Conservation (phyloP, 2,888 invertebrate genomes). For the Oligia latruncula region DNA sequence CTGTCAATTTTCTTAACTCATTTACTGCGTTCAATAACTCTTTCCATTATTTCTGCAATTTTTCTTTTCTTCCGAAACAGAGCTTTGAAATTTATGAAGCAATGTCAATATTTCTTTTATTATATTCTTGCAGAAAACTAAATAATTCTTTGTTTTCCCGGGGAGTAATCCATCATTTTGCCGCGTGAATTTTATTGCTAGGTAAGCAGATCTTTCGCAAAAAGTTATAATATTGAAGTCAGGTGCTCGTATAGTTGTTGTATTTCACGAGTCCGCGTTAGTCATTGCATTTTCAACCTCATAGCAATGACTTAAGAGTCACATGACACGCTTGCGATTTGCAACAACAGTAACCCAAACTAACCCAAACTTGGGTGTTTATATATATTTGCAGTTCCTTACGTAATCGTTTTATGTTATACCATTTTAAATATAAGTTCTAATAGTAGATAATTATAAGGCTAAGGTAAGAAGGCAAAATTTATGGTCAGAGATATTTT, state of each 20-base stretch:
- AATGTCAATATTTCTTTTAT: background rate
- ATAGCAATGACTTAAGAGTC: background rate
- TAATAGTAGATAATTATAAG: constrained; percentile 6
- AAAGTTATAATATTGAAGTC: background rate
- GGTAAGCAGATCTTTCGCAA: background rate
- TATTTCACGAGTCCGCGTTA: constrained; percentile 4
- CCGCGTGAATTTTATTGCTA: background rate
- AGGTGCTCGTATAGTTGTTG: background rate
- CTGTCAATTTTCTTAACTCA: background rate
- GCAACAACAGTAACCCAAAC: background rate
- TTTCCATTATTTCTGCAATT: background rate
- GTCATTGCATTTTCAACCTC: background rate
- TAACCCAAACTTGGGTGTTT: constrained; percentile 2
- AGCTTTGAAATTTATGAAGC: too few species aligned
- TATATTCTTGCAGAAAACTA: background rate
- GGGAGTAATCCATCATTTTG: background rate
- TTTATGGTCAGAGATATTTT: constrained; percentile 8
- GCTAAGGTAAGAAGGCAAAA: constrained; percentile 16
- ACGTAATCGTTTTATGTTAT: constrained; percentile 28
- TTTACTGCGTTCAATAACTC: background rate
- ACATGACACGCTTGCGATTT: background rate
- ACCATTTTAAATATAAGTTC: constrained; percentile 37
- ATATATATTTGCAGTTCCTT: constrained; percentile 27
- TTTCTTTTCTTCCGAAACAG: background rate
- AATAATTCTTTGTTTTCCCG: background rate